Conservation (phyloP, 2,113 vertebrate genomes). For the Cyphomyrus plagiostoma region DNA sequence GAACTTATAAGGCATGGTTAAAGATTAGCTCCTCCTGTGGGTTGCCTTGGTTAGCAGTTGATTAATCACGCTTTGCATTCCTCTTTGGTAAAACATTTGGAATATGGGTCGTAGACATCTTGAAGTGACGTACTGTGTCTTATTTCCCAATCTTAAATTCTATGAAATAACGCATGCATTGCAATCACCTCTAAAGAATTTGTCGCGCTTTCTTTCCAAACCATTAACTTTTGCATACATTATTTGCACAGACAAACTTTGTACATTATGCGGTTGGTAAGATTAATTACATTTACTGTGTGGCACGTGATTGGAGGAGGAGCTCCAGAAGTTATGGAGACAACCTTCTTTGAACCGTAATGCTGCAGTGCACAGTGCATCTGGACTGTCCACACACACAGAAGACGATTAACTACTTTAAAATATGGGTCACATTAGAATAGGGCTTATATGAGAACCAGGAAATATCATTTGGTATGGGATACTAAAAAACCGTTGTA, state of each 20-base stretch:
- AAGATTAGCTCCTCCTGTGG: background rate
- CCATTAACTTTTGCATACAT: background rate
- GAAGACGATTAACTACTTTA: background rate
- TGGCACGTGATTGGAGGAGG: conserved; percentile 6
- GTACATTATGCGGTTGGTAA: background rate
- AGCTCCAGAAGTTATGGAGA: background rate
- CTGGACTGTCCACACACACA: background rate
- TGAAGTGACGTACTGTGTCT: background rate
- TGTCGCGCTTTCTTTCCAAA: background rate
- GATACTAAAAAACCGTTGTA: conserved; percentile 1
- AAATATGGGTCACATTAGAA: background rate
- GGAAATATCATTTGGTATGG: background rate
- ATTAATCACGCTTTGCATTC: background rate
- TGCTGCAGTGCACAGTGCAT: background rate
- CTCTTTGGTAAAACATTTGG: background rate
- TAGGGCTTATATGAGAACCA: background rate
- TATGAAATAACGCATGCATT: background rate
- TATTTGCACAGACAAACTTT: background rate
- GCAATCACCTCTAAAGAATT: background rate
- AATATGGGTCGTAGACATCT: background rate
- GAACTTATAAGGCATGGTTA: background rate
- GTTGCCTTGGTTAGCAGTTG: background rate
- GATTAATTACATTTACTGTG: background rate
- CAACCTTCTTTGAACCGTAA: background rate
- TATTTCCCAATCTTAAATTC: background rate